These are phyloP conservation scores for Rhinella marina DNA, from an alignment of 2,797 vertebrate genomes.

Conservation along the genomic window DNA sequence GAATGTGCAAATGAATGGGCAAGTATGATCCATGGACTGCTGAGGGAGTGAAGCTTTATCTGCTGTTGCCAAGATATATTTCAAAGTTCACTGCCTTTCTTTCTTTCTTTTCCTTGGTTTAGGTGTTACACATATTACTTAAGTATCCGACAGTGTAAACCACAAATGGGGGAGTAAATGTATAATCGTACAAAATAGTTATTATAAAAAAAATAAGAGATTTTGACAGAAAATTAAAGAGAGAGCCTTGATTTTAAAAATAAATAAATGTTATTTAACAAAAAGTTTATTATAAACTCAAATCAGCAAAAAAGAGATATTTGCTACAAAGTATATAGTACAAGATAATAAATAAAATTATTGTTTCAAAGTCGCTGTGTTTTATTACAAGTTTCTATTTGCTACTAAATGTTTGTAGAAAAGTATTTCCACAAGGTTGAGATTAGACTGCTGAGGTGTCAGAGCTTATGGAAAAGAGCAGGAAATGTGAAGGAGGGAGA, in stretches of 20 bases:
- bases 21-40: conserved; percentile 77
- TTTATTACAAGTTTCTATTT: conserved; percentile 13
- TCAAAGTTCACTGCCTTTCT: conserved; percentile 84
- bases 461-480: not conserved
- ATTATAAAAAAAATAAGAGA: conserved; percentile 65
- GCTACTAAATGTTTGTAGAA: not conserved
- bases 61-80: conserved; percentile 79
- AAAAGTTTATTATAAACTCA: conserved; percentile 83
- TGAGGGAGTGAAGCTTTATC: conserved; percentile 78
- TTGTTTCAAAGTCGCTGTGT: conserved; percentile 85
- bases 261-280: conserved; percentile 82
- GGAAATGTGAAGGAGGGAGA: not conserved
- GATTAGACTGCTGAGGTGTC: not conserved
- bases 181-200: conserved; percentile 69
- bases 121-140: conserved; percentile 76
- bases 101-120: conserved; percentile 76
- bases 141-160: conserved; percentile 75
- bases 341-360: conserved; percentile 92
- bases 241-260: conserved; percentile 83
- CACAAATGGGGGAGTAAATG: conserved; percentile 79
- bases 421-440: not conserved
- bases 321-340: conserved; percentile 88
- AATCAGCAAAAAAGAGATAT: conserved; percentile 84
- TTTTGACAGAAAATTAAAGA: conserved; percentile 70
- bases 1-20: conserved; percentile 62